Conservation (phyloP, 2,797 vertebrate species). For the Argyrosomus regius region DNA sequence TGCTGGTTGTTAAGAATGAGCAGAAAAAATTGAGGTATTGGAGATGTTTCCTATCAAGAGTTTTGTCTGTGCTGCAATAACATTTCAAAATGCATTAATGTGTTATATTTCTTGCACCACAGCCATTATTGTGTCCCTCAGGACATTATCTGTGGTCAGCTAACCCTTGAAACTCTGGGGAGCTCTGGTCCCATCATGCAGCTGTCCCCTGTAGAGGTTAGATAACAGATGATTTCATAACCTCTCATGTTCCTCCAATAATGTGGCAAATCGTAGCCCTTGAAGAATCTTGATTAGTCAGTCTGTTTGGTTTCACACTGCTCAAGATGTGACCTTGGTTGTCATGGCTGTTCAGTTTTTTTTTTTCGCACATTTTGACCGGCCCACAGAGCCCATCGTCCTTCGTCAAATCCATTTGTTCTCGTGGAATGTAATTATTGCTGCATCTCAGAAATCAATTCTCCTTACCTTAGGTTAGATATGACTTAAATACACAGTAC, state of each 20-base stretch:
- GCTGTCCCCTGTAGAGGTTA: slow-evolving; percentile 58
- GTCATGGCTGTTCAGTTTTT: slow-evolving; percentile 56
- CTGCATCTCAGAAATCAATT: slow-evolving; percentile 76
- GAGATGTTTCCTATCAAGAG: slow-evolving; percentile 6
- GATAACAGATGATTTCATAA: slow-evolving; percentile 67
- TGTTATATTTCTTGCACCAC: not conserved
- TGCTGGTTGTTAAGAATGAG: not conserved
- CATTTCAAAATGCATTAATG: not conserved
- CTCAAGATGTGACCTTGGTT: slow-evolving; percentile 68
- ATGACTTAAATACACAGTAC: slow-evolving; percentile 14
- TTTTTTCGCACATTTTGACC: slow-evolving; percentile 27
- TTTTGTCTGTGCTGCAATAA: not conserved
- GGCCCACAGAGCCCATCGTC: not conserved
- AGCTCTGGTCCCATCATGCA: slow-evolving; percentile 42
- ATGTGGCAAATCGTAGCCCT: slow-evolving; percentile 64
- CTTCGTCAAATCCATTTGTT: slow-evolving; percentile 68
- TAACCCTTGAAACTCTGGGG: slow-evolving; percentile 45
- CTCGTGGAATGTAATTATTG: slow-evolving; percentile 72
- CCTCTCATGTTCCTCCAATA: slow-evolving; percentile 46
- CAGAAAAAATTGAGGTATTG: not conserved
- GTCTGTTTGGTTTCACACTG: slow-evolving; percentile 53
- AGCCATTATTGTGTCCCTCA: slow-evolving; percentile 29
- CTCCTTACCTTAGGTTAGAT: slow-evolving; percentile 52
- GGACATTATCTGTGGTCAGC: slow-evolving; percentile 52
- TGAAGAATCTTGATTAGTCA: slow-evolving; percentile 65